Evolutionary conservation across 2,113 vertebrate genomes (phyloP).

Genomic region (Martes martes): DNA sequence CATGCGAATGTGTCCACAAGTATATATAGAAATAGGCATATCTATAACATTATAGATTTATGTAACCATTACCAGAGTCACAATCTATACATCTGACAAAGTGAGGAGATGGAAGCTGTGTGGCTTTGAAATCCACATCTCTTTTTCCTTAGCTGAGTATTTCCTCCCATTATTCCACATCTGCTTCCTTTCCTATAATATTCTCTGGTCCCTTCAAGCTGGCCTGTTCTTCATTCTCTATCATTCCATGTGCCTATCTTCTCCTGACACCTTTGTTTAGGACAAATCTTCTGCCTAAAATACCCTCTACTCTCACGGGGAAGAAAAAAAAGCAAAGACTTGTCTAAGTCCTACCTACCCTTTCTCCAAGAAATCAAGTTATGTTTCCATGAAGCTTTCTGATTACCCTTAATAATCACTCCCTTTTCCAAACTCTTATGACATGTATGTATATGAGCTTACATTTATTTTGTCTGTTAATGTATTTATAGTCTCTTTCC

Average conservation of each 20-base stretch:
- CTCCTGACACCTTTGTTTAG: not conserved
- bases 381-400: not conserved
- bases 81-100: not conserved
- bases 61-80: not conserved
- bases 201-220: not conserved
- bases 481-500: not conserved
- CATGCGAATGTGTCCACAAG: not conserved
- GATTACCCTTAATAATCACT: not conserved
- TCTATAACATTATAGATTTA: not conserved
- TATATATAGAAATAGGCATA: not conserved
- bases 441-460: not conserved
- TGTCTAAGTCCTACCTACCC: not conserved
- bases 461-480: not conserved
- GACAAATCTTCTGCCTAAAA: not conserved
- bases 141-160: not conserved
- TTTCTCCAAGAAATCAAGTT: not conserved
- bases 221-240: not conserved
- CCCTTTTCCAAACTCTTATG: not conserved
- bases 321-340: not conserved
- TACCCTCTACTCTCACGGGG: not conserved
- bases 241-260: not conserved
- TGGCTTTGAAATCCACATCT: not conserved
- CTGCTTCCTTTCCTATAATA: not conserved
- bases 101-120: not conserved
- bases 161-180: not conserved